These are phyloP conservation scores for Cerastis leucographa DNA, from an alignment of 2,888 invertebrate genomes.

Conservation along the genomic window DNA sequence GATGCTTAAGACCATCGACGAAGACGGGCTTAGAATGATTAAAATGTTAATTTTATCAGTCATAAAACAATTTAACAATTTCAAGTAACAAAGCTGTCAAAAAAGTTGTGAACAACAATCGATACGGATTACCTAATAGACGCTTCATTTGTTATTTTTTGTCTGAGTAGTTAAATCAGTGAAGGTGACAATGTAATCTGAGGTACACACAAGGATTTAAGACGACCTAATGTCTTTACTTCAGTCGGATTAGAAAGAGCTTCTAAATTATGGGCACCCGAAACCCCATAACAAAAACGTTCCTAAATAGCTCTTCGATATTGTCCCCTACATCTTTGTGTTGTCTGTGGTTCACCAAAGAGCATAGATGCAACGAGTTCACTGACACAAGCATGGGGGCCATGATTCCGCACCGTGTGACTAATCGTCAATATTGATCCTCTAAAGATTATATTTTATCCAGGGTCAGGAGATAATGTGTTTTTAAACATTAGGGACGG, in stretches of 20 bases:
- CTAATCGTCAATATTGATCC: conserved; percentile 75
- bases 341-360: conserved; percentile 68
- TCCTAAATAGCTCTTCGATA: conserved; percentile 70
- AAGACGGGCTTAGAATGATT: conserved; percentile 24
- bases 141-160: conserved; percentile 26
- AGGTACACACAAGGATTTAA: neutral
- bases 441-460: conserved; percentile 48
- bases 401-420: conserved; percentile 66
- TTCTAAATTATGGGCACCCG: conserved; percentile 59
- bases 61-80: conserved; percentile 30
- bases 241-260: neutral
- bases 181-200: neutral
- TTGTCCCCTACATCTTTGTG: conserved; percentile 69
- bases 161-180: neutral
- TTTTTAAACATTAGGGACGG: conserved; percentile 48
- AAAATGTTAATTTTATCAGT: conserved; percentile 41
- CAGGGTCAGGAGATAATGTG: conserved; percentile 56
- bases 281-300: conserved; percentile 64
- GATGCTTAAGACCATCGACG: conserved; percentile 2
- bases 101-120: conserved; percentile 24
- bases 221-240: conserved; percentile 12
- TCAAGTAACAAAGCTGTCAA: conserved; percentile 18
- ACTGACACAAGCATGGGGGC: conserved; percentile 72
- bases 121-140: neutral
- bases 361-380: conserved; percentile 74